Base-by-base conservation (phyloP, 1,140 invertebrate species). In the Thrips palmi region DNA sequence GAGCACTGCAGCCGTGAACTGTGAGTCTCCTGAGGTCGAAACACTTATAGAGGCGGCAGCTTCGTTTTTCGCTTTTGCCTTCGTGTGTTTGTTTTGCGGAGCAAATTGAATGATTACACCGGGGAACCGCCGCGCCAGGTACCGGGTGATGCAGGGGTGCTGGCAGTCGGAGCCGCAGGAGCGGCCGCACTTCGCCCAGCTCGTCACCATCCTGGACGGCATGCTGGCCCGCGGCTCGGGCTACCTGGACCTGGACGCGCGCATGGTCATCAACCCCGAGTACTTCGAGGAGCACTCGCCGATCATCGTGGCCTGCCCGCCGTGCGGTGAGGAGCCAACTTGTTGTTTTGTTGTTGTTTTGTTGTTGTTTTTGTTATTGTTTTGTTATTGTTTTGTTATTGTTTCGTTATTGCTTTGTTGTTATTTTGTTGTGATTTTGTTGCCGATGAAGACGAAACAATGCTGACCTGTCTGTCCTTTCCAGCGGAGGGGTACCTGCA, bases 1-100 rank as follows among this genome's bases (percentile, higher is more conserved):
- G 66, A 71, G 24, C 80, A 82, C 50, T 92, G 87, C 53, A 82
- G 83, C 3, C 58, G 69, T 39, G 70, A 76, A 47, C 57, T 91
- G 79, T 87, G 57, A 71, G 68, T 56, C 12, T 24, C n/a, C n/a
- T n/a, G n/a, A n/a, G n/a, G n/a, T n/a, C n/a, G n/a, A n/a, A n/a
- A 31, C 22, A 28, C 12, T 41, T 39, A 12, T 32, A 8, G 1
- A 30, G 10, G 24, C 14, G 18, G 37, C 20, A 23, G 2, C 15
- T 39, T 22, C 18, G 12, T 5, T 4, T 11, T 5, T 11, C 5
- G 7, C 12, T 4, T 23, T 40, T 36, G 4, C 17, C 20, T 30
- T 23, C 11, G 11, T n/a, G 17, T 27, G 7, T 36, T 20, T 25
- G 19, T 7, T 36, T 35, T 3, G 3, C 23, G 37, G 29, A 36